phyloP scores from a whole-genome alignment of 1,140 invertebrate species.

The Aplysia californica region DNA sequence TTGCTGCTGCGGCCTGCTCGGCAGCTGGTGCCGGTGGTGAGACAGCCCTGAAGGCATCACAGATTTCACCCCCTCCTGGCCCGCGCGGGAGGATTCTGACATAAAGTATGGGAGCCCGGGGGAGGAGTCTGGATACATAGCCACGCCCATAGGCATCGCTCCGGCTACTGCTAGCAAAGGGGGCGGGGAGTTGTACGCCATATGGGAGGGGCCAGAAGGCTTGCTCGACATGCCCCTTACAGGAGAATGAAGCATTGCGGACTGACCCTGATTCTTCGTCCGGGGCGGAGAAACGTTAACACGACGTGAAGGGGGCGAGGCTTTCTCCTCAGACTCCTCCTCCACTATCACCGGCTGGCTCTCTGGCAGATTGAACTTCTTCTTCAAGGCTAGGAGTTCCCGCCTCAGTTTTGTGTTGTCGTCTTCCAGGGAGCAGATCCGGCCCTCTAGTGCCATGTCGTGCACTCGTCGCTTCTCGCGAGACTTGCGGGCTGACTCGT shows the following conservation, averaged over 20 bases:
- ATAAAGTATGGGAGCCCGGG: conserved; percentile 24
- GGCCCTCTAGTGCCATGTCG: conserved; percentile 95
- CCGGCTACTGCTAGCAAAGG: conserved; percentile 34
- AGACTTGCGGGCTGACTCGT: conserved; percentile 94
- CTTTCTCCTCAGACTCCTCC: background rate
- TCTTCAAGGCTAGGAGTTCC: conserved; percentile 91
- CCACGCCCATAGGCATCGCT: conserved; percentile 22
- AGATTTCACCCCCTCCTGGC: background rate
- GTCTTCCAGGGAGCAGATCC: conserved; percentile 93
- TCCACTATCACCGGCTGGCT: conserved; percentile 38
- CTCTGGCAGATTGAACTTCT: conserved; percentile 86
- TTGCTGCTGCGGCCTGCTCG: background rate
- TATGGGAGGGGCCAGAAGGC: conserved; percentile 23
- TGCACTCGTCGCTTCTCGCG: conserved; percentile 95
- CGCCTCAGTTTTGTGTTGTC: conserved; percentile 94
- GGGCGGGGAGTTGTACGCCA: conserved; percentile 34
- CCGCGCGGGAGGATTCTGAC: conserved; percentile 1
- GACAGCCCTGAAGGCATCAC: background rate
- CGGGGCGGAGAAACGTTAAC: background rate
- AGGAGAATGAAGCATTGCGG: background rate
- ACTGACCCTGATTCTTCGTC: background rate
- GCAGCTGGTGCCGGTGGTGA: background rate
- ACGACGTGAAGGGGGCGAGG: background rate
- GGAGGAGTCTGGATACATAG: conserved; percentile 18
- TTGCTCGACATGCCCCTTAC: background rate